These are phyloP conservation scores for Andrena praecox DNA, from an alignment of 2,888 invertebrate species.

Conservation along the genomic window DNA sequence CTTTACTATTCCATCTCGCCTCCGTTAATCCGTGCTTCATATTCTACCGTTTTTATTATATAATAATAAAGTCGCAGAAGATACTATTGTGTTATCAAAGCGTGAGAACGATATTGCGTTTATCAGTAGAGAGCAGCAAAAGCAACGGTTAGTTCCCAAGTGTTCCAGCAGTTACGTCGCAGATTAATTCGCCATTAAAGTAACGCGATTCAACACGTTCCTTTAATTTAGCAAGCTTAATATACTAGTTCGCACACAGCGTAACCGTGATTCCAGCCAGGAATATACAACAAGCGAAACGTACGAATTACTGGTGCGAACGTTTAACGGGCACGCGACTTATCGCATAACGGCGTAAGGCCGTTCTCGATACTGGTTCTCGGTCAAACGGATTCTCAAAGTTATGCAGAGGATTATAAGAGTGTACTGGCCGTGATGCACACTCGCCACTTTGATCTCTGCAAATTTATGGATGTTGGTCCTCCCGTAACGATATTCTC, in stretches of 20 bases:
- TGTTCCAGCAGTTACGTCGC: background rate
- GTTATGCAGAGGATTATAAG: constrained; percentile 82
- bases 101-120: background rate
- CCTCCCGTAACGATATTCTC: constrained; percentile 66
- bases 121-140: background rate
- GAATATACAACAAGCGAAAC: constrained; percentile 55
- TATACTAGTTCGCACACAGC: background rate
- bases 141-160: background rate
- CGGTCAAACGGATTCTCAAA: constrained; percentile 83
- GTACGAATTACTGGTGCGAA: constrained; percentile 74
- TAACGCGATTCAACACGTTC: constrained; percentile 3
- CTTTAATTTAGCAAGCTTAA: constrained; percentile 6
- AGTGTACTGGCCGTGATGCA: constrained; percentile 69
- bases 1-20: too few relatives aligned
- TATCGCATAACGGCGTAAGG: constrained; percentile 84
- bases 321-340: constrained; percentile 81
- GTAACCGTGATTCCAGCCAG: constrained; percentile 25
- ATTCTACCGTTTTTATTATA: background rate
- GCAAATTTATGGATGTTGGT: constrained; percentile 69
- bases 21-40: background rate
- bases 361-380: constrained; percentile 79
- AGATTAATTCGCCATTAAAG: background rate
- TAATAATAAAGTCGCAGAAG: background rate
- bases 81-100: background rate
- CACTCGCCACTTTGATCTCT: constrained; percentile 59